phyloP scores from a whole-genome alignment of 2,888 invertebrate genomes.

The Cheilosia vernalis region DNA sequence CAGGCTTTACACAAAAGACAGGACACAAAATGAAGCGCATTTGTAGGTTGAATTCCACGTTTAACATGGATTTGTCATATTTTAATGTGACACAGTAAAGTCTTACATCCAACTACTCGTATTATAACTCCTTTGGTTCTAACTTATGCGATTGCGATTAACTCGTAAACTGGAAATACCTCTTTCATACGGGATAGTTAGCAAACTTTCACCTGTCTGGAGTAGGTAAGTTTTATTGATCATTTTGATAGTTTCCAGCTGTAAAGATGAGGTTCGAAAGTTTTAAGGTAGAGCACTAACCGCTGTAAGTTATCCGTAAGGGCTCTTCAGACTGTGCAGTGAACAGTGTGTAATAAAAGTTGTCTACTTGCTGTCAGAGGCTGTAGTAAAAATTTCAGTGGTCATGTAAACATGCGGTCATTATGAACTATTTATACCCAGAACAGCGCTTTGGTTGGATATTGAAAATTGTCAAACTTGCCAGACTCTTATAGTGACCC shows the following conservation, averaged over 20 bases:
- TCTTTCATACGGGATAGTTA: conserved; percentile 44
- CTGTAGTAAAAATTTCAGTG: too few species aligned
- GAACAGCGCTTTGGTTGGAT: too few species aligned
- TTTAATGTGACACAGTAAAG: conserved; percentile 66
- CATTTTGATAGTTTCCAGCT: conserved; percentile 40
- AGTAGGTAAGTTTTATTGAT: conserved; percentile 60
- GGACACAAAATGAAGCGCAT: conserved; percentile 9
- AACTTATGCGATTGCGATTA: conserved; percentile 46
- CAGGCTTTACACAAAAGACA: conserved; percentile 10
- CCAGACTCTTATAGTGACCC: too few species aligned
- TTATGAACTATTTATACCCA: too few species aligned
- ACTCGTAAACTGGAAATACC: conserved; percentile 51
- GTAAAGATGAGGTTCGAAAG: conserved; percentile 34
- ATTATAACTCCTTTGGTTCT: conserved; percentile 13
- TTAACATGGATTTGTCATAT: conserved; percentile 63
- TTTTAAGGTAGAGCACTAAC: conserved; percentile 7
- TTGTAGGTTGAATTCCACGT: conserved; percentile 29
- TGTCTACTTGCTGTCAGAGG: background rate
- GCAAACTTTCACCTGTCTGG: conserved; percentile 54
- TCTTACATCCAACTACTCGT: conserved; percentile 21
- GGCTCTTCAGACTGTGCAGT: background rate
- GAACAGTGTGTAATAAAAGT: background rate
- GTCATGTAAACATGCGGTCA: too few species aligned
- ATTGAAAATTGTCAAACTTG: too few species aligned
- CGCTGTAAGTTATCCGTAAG: conserved; percentile 5